These are phyloP conservation scores for Isotomurus palustris DNA, from an alignment of 2,888 invertebrate species.

Conservation along the genomic window DNA sequence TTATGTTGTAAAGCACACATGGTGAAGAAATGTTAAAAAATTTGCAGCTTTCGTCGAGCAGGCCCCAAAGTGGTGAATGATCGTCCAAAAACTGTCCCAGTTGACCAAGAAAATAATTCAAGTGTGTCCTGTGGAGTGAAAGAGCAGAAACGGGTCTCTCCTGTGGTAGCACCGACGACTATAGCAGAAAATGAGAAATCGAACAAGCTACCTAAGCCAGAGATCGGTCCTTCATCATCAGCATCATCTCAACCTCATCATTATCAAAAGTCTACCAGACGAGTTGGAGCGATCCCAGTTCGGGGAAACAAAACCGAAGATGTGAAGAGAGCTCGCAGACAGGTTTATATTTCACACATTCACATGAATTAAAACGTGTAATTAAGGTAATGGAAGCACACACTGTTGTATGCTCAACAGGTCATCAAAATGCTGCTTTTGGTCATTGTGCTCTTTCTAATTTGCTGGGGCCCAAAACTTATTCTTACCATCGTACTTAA, in stretches of 20 bases:
- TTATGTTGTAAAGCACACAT: too few species aligned
- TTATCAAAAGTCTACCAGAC: not conserved
- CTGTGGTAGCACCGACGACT: too few species aligned
- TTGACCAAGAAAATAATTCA: too few species aligned
- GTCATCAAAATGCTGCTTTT: slow-evolving; percentile 56
- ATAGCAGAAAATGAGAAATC: too few species aligned
- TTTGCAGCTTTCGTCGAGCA: too few species aligned
- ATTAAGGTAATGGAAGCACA: not conserved
- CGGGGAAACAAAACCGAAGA: slow-evolving; percentile 46
- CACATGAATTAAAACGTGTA: slow-evolving; percentile 1
- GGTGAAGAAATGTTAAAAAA: too few species aligned
- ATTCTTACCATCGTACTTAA: slow-evolving; percentile 51
- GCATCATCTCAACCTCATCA: too few species aligned
- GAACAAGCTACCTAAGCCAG: not conserved
- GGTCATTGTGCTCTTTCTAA: slow-evolving; percentile 53
- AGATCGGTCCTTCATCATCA: not conserved
- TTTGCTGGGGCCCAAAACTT: slow-evolving; percentile 55
- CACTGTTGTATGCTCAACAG: slow-evolving; percentile 48
- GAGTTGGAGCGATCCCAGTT: slow-evolving; percentile 23
- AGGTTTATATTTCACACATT: slow-evolving; percentile 44
- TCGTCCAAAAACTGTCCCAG: too few species aligned
- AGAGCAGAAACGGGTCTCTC: too few species aligned
- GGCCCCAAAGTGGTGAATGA: too few species aligned
- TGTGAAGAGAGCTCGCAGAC: slow-evolving; percentile 48
- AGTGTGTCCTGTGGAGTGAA: too few species aligned